These are phyloP conservation scores for Craseonycteris thonglongyai DNA, from an alignment of 2,113 vertebrate species.

Conservation along the genomic window DNA sequence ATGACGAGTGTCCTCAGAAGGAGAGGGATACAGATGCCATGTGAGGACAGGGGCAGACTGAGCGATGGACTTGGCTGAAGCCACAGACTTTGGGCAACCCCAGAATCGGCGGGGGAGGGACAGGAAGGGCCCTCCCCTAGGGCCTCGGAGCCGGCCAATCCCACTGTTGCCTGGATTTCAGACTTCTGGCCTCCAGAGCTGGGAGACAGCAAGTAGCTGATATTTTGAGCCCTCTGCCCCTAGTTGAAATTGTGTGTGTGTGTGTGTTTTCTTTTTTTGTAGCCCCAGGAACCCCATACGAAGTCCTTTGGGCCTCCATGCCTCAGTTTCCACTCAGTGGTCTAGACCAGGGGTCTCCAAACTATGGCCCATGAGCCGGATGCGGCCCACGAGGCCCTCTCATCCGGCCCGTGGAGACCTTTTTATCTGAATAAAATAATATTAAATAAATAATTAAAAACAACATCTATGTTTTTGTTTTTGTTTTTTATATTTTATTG, in stretches of 20 bases:
- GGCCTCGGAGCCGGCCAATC: neutral
- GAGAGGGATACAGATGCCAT: neutral
- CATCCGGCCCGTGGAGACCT: too few species aligned
- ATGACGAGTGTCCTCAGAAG: neutral
- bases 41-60: neutral
- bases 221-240: accelerated
- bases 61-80: accelerated
- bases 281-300: accelerated
- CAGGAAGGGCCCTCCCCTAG: neutral
- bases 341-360: too few species aligned
- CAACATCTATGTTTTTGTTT: too few species aligned
- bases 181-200: neutral
- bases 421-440: too few species aligned
- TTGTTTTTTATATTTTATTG: too few species aligned
- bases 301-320: neutral
- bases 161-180: accelerated
- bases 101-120: neutral
- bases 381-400: too few species aligned
- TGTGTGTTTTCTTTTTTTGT: accelerated
- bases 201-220: accelerated
- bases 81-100: accelerated
- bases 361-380: too few species aligned
- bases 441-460: too few species aligned
- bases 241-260: too few species aligned
- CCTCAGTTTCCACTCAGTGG: neutral